phyloP scores from a whole-genome alignment of 1,140 invertebrate genomes.

The Bombus soroeensis region DNA sequence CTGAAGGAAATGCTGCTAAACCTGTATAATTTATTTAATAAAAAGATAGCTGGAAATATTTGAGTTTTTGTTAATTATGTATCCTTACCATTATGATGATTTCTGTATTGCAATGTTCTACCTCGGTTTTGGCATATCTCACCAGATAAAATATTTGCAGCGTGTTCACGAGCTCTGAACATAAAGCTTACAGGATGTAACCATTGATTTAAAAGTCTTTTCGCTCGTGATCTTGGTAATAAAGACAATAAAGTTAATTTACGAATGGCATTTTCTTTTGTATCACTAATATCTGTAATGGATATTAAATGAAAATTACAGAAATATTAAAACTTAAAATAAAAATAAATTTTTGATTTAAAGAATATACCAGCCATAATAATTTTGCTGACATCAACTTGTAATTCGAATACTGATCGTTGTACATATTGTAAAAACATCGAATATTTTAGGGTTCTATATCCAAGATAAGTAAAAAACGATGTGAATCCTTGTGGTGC shows the following conservation, averaged over 20 bases:
- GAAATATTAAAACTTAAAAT: not conserved
- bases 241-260: slow-evolving; percentile 90
- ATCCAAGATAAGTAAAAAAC: slow-evolving; percentile 93
- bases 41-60: not conserved
- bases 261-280: slow-evolving; percentile 85
- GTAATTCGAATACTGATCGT: slow-evolving; percentile 91
- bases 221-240: slow-evolving; percentile 89
- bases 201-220: slow-evolving; percentile 90
- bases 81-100: slow-evolving; percentile 76
- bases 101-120: slow-evolving; percentile 75
- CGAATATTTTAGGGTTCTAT: slow-evolving; percentile 88
- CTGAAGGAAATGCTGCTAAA: slow-evolving; percentile 87
- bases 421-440: slow-evolving; percentile 92
- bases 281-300: slow-evolving; percentile 87
- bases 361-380: slow-evolving; percentile 88
- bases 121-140: slow-evolving; percentile 80
- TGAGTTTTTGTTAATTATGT: slow-evolving; percentile 13
- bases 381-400: slow-evolving; percentile 93
- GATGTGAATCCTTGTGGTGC: slow-evolving; percentile 93
- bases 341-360: not conserved
- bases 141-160: slow-evolving; percentile 89
- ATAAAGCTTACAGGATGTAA: slow-evolving; percentile 89
- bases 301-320: slow-evolving; percentile 12
- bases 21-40: slow-evolving; percentile 79
- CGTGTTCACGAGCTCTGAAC: slow-evolving; percentile 90